Percentiles rank a stretch among this genome's conserved stretches.
phyloP scores from a whole-genome alignment of 2,888 invertebrate genomes.

The Cactoblastis cactorum region DNA sequence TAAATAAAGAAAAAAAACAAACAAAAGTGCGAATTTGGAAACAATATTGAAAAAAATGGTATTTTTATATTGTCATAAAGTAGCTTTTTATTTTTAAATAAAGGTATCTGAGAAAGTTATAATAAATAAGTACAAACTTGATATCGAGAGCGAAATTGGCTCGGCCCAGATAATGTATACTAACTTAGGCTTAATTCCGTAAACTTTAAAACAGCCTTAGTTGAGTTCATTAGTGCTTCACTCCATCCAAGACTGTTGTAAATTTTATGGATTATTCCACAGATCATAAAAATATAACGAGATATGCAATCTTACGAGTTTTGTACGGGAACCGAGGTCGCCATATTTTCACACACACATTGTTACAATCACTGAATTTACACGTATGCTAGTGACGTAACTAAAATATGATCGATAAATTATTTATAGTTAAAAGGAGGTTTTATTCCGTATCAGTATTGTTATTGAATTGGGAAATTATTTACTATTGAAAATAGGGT shows the following conservation, averaged over 20 bases:
- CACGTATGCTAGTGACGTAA: too few relatives aligned
- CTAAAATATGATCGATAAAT: too few relatives aligned
- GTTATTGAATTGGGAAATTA: too few relatives aligned
- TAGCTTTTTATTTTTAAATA: slow-evolving; percentile 50
- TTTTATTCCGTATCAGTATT: too few relatives aligned
- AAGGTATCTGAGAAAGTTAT: slow-evolving; percentile 48
- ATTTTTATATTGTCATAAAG: slow-evolving; percentile 69
- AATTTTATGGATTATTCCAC: slow-evolving; percentile 52
- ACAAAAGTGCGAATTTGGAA: slow-evolving; percentile 62
- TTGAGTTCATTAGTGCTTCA: neutral
- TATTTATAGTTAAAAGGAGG: too few relatives aligned
- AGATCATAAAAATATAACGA: too few relatives aligned
- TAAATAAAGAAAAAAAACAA: slow-evolving; percentile 31
- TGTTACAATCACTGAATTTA: too few relatives aligned
- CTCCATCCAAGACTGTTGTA: slow-evolving; percentile 38
- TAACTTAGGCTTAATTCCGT: slow-evolving; percentile 49
- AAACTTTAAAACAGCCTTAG: slow-evolving; percentile 42
- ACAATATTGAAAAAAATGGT: slow-evolving; percentile 58
- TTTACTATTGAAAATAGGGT: too few relatives aligned
- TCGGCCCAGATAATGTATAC: slow-evolving; percentile 60
- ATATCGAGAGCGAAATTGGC: slow-evolving; percentile 48
- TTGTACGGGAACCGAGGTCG: too few relatives aligned
- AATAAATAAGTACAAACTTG: slow-evolving; percentile 68
- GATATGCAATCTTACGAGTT: too few relatives aligned
- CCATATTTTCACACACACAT: too few relatives aligned